These are phyloP conservation scores for Lithodes maja DNA, from an alignment of 2,888 invertebrate genomes.

Conservation along the genomic window DNA sequence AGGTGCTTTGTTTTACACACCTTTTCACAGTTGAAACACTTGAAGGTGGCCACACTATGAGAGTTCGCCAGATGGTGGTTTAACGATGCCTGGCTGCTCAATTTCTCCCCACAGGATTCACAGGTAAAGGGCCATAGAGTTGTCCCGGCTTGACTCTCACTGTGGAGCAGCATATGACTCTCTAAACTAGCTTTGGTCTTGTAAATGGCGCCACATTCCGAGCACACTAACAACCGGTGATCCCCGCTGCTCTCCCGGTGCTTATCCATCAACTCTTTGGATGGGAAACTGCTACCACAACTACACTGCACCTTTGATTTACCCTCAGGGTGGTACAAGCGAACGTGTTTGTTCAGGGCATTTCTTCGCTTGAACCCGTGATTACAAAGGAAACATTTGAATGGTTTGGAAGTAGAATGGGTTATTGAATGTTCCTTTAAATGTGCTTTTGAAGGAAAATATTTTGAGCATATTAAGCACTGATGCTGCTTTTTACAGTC, in stretches of 20 bases:
- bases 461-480: constrained; percentile 36
- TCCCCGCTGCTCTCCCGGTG: constrained; percentile 40
- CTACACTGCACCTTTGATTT: constrained; percentile 19
- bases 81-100: constrained; percentile 48
- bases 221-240: constrained; percentile 35
- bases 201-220: constrained; percentile 40
- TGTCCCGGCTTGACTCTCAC: constrained; percentile 12
- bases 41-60: constrained; percentile 34
- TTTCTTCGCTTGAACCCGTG: constrained; percentile 51
- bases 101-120: constrained; percentile 36
- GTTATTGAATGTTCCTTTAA: constrained; percentile 48
- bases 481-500: constrained; percentile 32
- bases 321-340: constrained; percentile 30
- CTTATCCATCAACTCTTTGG: constrained; percentile 36
- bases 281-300: constrained; percentile 34
- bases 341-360: constrained; percentile 45
- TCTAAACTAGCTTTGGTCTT: constrained; percentile 46
- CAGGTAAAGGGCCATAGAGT: constrained; percentile 48
- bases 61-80: constrained; percentile 32
- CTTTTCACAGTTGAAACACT: constrained; percentile 39
- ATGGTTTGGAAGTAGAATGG: constrained; percentile 38
- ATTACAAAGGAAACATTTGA: constrained; percentile 21
- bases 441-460: constrained; percentile 48
- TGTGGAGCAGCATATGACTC: constrained; percentile 50
- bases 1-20: constrained; percentile 42